Conservation (phyloP, 2,888 invertebrate genomes). For the Hydrotaea cyrtoneurina region DNA sequence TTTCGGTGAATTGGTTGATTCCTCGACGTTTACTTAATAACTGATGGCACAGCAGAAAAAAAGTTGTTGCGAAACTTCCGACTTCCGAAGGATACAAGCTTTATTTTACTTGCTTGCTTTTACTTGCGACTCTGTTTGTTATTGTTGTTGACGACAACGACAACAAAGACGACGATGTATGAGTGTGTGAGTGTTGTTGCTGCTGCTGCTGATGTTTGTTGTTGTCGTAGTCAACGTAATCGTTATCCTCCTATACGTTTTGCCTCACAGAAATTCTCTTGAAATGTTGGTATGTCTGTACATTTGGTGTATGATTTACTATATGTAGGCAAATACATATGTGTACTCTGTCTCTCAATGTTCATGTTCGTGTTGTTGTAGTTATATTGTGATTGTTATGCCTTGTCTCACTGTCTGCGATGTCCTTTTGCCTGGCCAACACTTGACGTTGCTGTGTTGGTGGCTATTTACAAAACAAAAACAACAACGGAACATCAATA, state of each 20-base stretch:
- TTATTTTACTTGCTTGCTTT: conserved; percentile 48
- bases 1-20: conserved; percentile 67
- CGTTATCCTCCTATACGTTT: conserved; percentile 29
- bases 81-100: conserved; percentile 65
- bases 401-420: background rate
- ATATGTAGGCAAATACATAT: background rate
- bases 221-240: conserved; percentile 56
- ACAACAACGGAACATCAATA: too few species aligned
- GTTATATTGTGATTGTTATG: too few species aligned
- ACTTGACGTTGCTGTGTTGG: background rate
- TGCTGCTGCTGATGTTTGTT: conserved; percentile 7
- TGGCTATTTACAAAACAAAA: background rate
- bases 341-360: background rate
- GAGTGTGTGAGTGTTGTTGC: conserved; percentile 22
- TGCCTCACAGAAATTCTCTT: conserved; percentile 26
- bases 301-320: conserved; percentile 4
- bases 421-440: background rate
- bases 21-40: conserved; percentile 76
- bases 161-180: conserved; percentile 8
- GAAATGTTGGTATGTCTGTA: background rate
- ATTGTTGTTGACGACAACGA: conserved; percentile 51
- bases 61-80: conserved; percentile 76
- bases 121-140: conserved; percentile 37
- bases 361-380: background rate
- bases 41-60: conserved; percentile 73